A percentile compares a stretch with the other conserved stretches of the same genome.
Conservation (phyloP, 2,797 vertebrate species). For the Peromyscus melanophrys region DNA sequence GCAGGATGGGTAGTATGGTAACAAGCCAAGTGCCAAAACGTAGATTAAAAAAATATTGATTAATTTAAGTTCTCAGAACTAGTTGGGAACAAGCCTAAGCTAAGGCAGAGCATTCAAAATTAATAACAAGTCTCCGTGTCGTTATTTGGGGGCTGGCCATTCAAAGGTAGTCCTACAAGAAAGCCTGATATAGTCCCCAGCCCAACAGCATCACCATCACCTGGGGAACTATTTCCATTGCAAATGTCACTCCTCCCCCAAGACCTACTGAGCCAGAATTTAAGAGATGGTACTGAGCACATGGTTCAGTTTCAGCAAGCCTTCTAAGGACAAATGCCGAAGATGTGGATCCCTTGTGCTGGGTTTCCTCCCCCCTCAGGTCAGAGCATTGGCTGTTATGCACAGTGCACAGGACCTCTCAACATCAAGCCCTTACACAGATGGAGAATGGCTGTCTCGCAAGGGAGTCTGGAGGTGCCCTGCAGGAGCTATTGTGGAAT, state of each 20-base stretch:
- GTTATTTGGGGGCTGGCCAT: not conserved
- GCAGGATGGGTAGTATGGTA: not conserved
- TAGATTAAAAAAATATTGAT: not conserved
- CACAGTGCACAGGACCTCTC: no score
- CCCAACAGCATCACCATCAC: not conserved
- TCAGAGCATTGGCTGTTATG: not conserved
- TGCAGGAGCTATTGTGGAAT: not conserved
- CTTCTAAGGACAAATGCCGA: not conserved
- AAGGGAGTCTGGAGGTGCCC: not conserved
- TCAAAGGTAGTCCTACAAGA: not conserved
- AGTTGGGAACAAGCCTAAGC: not conserved
- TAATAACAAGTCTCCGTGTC: not conserved
- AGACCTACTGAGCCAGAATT: not conserved
- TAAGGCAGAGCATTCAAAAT: not conserved
- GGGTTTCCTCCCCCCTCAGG: not conserved
- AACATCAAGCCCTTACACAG: not conserved
- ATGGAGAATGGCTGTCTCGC: not conserved
- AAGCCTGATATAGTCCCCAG: not conserved
- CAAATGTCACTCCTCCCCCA: not conserved
- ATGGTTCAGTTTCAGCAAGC: not conserved
- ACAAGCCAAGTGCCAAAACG: not conserved
- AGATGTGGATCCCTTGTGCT: not conserved
- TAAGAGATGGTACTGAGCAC: not conserved
- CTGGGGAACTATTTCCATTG: not conserved
- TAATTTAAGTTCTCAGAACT: not conserved